Base-by-base conservation (phyloP, 2,113 vertebrate species). In the Rana temporaria region DNA sequence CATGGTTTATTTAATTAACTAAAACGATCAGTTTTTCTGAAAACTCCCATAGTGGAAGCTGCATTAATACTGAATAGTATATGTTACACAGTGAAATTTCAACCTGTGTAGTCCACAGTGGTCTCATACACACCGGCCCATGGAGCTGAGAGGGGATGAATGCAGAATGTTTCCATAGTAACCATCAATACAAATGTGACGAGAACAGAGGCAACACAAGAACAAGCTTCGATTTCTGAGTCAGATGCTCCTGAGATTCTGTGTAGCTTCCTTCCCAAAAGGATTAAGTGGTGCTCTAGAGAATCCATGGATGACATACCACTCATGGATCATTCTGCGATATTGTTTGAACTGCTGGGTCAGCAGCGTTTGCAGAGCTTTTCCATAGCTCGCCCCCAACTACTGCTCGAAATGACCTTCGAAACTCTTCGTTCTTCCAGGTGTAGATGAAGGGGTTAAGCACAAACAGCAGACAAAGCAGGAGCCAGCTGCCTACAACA, bases 401-500 rank as follows among this genome's bases (percentile, higher is more conserved):
- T 42, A 95, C 90, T 0, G 93, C 93, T 82, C 93, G 93, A 82
- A 95, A 90, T 0, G 94, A 95, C 24, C 93, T 93, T 64, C 94
- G 89, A 87, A 96, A 96, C 89, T 96, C 95, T 88, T 96, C 95
- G 84, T 96, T 96, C 84, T 95, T 94, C 95, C 95, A 95, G 0
- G 95, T 96, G 89, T 96, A 96, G 79, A 96, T 91, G 85, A 96
- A 90, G 2, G 95, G 95, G 86, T 96, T 96, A 87, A 95, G 89
- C 17, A 94, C 95, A 0, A 94, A 96, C 65, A 96, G 92, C 4
- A 93, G 85, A 85, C 94, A 95, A 86, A 96, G 94, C 71, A 96
- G 87, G 9, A 96, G 89, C 95, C 95, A 96, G 78, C 95, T 92
- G 80, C 90, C 90, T 14, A 91, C 92, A 86, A 93, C 91, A 79